Evolutionary conservation across 2,797 vertebrate genomes (phyloP).

Genomic region (Apogon talboti): DNA sequence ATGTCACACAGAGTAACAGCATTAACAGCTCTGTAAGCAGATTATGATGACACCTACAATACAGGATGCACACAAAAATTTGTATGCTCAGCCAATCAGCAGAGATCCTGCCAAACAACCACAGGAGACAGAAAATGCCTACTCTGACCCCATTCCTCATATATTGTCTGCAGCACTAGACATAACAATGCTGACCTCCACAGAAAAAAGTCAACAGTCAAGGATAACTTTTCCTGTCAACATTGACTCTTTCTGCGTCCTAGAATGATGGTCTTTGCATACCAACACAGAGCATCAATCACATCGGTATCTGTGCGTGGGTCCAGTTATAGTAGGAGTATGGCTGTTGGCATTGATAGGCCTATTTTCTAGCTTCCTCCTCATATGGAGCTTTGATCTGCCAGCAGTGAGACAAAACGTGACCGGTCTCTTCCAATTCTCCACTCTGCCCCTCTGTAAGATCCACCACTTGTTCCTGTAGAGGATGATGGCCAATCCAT

Average conservation of each 20-base stretch:
- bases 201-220: conserved; percentile 27
- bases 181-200: conserved; percentile 4
- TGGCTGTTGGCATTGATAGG: conserved; percentile 44
- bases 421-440: conserved; percentile 33
- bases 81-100: conserved; percentile 2
- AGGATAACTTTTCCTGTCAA: conserved; percentile 2
- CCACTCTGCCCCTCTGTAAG: conserved; percentile 29
- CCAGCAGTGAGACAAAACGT: conserved; percentile 46
- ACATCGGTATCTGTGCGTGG: conserved; percentile 16
- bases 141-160: conserved; percentile 1
- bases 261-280: conserved; percentile 29
- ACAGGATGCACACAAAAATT: not conserved
- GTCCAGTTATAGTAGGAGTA: conserved; percentile 30
- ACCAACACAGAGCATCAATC: conserved; percentile 23
- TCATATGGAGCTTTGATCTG: conserved; percentile 43
- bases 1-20: not conserved
- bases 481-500: conserved; percentile 31
- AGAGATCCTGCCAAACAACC: conserved; percentile 8
- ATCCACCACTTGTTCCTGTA: conserved; percentile 46
- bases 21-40: not conserved
- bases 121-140: not conserved
- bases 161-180: not conserved
- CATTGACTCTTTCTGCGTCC: conserved; percentile 14
- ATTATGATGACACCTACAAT: not conserved
- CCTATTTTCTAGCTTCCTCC: conserved; percentile 42